Evolutionary conservation across 2,797 vertebrate species (phyloP).

Genomic region (Sebastes reedi): DNA sequence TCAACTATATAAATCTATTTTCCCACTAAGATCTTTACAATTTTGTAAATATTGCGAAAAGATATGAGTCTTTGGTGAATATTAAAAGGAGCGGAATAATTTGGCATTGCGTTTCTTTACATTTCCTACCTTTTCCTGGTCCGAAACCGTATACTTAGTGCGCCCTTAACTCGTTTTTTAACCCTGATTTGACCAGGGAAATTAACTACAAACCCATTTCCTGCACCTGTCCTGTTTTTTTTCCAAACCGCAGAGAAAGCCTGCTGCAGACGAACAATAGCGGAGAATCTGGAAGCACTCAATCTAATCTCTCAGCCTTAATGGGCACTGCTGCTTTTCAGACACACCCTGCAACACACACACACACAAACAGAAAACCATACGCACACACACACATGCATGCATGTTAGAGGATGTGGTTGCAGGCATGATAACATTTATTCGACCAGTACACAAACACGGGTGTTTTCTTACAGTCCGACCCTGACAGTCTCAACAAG

Average conservation of each 20-base stretch:
- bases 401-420: not conserved
- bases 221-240: constrained; percentile 60
- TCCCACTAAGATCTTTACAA: not conserved
- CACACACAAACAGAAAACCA: constrained; percentile 7
- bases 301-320: constrained; percentile 71
- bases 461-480: constrained; percentile 5
- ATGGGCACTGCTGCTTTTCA: constrained; percentile 64
- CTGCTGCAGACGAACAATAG: constrained; percentile 58
- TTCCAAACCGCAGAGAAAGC: constrained; percentile 20
- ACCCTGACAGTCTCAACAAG: constrained; percentile 20
- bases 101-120: not conserved
- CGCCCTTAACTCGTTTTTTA: not conserved
- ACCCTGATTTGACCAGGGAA: constrained; percentile 32
- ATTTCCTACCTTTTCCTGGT: not conserved
- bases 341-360: constrained; percentile 54
- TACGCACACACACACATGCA: not conserved
- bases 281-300: constrained; percentile 72
- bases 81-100: not conserved
- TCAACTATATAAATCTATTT: not conserved
- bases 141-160: not conserved
- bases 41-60: not conserved
- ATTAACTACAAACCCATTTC: constrained; percentile 57
- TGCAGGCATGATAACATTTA: constrained; percentile 33
- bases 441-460: constrained; percentile 24
- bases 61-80: not conserved